Evolutionary conservation across 1,140 invertebrate species (phyloP), one percentile per base, ranked within the genome.

Genomic region (Dreissena polymorpha): DNA sequence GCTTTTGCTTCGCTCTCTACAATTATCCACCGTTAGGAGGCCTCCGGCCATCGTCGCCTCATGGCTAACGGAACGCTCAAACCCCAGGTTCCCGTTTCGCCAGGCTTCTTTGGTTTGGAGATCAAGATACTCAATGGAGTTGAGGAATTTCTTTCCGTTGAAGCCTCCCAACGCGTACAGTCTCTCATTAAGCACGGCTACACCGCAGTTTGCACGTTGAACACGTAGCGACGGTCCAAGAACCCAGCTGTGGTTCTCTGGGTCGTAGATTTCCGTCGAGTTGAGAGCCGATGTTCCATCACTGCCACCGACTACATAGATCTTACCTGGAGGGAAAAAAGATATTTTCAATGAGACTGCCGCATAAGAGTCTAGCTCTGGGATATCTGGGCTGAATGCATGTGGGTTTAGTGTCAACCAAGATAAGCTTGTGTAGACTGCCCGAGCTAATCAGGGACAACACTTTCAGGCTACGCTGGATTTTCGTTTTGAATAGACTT

Each of bases 191-290:
- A 92, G 94, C 10, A 88, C 86, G 25, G 88, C 96, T 77, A 98
- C 97, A 39, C 97, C 97, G 72, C 98, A 97, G 71, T 97, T 97
- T 88, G 97, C 98, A 85, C 98, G 94, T 53, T 97, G 94, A 7
- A 96, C 97, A 50, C 95, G 96, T 97, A 99, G 97, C 21, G 95
- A 93, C 16, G 97, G 95, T 63, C 98, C 96, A 21, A 89, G 55
- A n/a, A 94, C 94, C 97, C 97, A 99, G 87, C 95, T 95, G 83
- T 96, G 95, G 71, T 94, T 95, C 84, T 94, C 94, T 16, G 96
- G 95, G 94, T 98, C 96, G 91, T 96, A 97, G 89, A 97, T 95
- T 94, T 99, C 97, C 0, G 97, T 97, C 14, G 96, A 97, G 91
- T 96, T 97, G 29, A 98, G 89, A 0, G 93, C 89, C 0, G 96